Percentiles rank a stretch among this genome's conserved stretches.
phyloP scores from a whole-genome alignment of 2,797 vertebrate genomes.

The Sarcoramphus papa region DNA sequence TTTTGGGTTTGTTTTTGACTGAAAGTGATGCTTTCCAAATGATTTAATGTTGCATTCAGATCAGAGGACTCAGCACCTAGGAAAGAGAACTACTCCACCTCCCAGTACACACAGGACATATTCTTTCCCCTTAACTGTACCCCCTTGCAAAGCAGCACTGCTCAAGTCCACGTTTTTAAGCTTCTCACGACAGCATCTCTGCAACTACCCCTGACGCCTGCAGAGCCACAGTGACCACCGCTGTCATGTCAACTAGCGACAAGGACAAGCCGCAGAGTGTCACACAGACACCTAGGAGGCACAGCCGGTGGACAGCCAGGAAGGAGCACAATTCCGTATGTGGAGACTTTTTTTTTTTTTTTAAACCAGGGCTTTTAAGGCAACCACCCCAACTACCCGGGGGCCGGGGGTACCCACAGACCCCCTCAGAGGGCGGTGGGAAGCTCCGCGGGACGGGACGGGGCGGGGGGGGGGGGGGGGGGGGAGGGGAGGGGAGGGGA shows the following conservation, averaged over 20 bases:
- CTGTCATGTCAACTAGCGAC: background rate
- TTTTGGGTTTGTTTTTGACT: background rate
- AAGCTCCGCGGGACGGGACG: no score
- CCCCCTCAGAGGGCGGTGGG: background rate
- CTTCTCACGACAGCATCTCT: background rate
- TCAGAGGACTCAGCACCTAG: background rate
- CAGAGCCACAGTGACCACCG: no score
- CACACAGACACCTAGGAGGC: background rate
- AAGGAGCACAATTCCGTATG: rapidly evolving
- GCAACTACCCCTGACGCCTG: background rate
- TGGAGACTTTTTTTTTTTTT: rapidly evolving
- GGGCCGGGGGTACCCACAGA: rapidly evolving
- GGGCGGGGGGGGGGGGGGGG: no score
- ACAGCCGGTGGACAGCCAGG: no score
- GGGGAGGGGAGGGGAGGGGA: no score
- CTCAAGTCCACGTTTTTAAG: background rate
- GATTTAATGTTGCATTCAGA: background rate
- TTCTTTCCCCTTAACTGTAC: no score
- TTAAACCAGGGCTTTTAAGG: background rate
- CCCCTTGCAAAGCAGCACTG: background rate
- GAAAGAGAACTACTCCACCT: background rate
- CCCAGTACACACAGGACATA: rapidly evolving
- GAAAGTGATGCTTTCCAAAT: background rate
- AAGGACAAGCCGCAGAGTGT: background rate
- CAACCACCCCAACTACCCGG: background rate